A percentile compares a stretch with the other conserved stretches of the same genome.
Conservation (phyloP, 1,140 invertebrate species). For the Lycorma delicatula region DNA sequence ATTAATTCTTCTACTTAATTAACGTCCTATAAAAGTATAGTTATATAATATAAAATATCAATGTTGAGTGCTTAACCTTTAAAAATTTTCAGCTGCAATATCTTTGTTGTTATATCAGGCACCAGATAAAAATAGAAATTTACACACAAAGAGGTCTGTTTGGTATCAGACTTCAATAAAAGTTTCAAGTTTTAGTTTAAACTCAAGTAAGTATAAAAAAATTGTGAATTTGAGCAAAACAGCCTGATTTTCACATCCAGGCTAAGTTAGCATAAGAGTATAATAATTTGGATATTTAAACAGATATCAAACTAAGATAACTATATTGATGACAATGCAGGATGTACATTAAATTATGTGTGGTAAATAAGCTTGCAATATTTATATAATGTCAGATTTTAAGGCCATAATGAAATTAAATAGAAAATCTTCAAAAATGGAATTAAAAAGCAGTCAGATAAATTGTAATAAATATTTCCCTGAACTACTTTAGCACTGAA, state of each 20-base stretch:
- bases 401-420: too few species aligned
- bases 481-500: too few species aligned
- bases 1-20: too few species aligned
- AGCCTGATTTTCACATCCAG: too few species aligned
- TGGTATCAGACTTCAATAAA: neutral
- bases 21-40: too few species aligned
- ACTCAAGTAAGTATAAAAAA: neutral
- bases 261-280: too few species aligned
- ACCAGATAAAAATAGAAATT: neutral
- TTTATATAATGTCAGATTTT: too few species aligned
- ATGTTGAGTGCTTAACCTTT: neutral
- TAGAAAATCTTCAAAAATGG: too few species aligned
- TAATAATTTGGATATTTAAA: neutral
- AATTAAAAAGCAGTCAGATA: too few species aligned
- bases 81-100: neutral
- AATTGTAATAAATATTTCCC: too few species aligned
- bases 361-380: too few species aligned
- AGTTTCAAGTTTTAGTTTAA: neutral
- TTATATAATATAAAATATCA: neutral
- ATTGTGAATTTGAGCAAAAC: too few species aligned
- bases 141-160: neutral
- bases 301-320: neutral
- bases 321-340: neutral
- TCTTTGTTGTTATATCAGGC: neutral
- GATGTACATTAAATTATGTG: neutral